A percentile compares a stretch with the other conserved stretches of the same genome.
Evolutionary conservation across 2,113 vertebrate genomes (phyloP).

Genomic region (Redunca redunca): DNA sequence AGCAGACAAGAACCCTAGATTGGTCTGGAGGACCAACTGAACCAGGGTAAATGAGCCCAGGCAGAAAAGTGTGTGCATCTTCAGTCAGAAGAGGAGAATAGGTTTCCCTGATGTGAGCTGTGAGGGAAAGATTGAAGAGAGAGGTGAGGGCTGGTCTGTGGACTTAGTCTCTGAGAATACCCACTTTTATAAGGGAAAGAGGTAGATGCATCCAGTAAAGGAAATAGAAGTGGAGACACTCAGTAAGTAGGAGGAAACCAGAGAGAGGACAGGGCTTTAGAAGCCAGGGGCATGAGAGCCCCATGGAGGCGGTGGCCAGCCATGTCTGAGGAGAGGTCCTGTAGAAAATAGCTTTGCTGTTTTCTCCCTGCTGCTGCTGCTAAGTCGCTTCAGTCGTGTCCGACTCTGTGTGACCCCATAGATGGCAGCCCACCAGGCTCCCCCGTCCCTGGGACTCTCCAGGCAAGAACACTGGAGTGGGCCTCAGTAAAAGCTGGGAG

Average conservation of each 20-base stretch:
- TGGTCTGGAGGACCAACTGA: neutral
- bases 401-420: no score
- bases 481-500: neutral
- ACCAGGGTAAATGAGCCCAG: neutral
- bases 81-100: neutral
- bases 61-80: neutral
- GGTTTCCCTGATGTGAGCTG: neutral
- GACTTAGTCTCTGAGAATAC: neutral
- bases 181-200: neutral
- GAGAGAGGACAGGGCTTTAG: neutral
- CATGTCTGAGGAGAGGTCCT: neutral
- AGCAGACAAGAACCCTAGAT: neutral
- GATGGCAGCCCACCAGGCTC: no score
- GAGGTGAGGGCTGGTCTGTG: neutral
- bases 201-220: neutral
- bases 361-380: neutral
- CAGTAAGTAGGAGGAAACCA: neutral
- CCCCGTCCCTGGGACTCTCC: no score
- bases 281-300: neutral
- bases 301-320: fast-evolving
- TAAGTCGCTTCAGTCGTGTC: no score
- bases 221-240: neutral
- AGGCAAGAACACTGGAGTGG: no score
- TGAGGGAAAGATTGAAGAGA: neutral
- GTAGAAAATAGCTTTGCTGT: neutral